phyloP scores from a whole-genome alignment of 2,888 invertebrate genomes.

The Brachypterus glaber region DNA sequence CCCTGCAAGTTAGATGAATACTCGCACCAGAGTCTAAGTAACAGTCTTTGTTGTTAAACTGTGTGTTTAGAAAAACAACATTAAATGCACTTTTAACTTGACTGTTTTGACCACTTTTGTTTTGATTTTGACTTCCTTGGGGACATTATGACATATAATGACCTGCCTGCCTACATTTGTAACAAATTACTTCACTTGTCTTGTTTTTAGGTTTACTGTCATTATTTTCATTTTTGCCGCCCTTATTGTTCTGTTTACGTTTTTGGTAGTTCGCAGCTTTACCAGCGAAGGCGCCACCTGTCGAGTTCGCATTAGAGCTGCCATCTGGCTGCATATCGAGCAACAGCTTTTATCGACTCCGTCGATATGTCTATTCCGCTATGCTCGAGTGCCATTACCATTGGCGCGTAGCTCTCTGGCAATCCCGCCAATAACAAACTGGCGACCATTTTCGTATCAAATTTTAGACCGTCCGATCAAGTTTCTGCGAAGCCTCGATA shows the following conservation, averaged over 20 bases:
- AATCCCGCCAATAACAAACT: slow-evolving; percentile 19
- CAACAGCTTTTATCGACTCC: no score
- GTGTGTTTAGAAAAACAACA: slow-evolving; percentile 7
- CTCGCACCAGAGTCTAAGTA: slow-evolving; percentile 25
- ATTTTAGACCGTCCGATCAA: slow-evolving; percentile 14
- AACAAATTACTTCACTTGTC: slow-evolving; percentile 15
- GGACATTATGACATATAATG: slow-evolving; percentile 18
- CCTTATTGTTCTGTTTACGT: no score
- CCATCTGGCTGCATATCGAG: slow-evolving; percentile 13
- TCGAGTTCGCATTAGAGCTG: no score
- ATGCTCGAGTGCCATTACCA: no score
- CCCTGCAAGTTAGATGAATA: slow-evolving; percentile 17
- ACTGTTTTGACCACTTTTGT: no score
- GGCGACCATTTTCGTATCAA: slow-evolving; percentile 18
- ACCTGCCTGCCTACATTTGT: slow-evolving; percentile 16
- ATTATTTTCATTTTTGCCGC: no score
- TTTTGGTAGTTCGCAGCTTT: neutral
- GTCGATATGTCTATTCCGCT: no score
- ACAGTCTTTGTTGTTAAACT: slow-evolving; percentile 18
- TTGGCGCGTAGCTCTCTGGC: no score
- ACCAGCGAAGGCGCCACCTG: neutral
- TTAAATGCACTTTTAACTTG: no score
- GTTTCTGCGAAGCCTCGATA: slow-evolving; percentile 12
- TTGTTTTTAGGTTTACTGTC: no score
- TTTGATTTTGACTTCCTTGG: no score